Base-by-base conservation (phyloP, 2,888 invertebrate genomes). In the Hyles lineata region DNA sequence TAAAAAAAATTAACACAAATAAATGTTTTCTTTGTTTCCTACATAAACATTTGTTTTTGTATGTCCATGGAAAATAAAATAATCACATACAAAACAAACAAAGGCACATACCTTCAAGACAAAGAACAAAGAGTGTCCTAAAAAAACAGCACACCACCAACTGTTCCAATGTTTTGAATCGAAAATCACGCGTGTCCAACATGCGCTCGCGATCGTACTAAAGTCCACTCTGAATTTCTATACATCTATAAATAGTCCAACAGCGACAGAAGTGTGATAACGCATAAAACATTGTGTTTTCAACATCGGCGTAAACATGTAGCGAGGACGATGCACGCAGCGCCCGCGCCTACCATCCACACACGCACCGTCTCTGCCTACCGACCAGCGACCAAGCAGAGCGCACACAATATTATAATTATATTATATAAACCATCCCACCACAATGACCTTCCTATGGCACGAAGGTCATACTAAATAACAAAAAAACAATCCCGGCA, bases 391-490 rank as follows among this genome's bases (percentile, higher is more conserved):
- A 60, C 23, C 83, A 82, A 81, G 81, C 79, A 75, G 76, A 73
- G 63, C 23, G 23, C 21, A 15, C 43, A 67, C 63, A 9, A 4
- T 29, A 35, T 29, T 21, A 77, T 9, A 9, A 35, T 35, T 35
- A 35, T 72, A 70, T 73, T 52, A 73, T 55, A 74, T 15, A 85
- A 90, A 90, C 90, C 91, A 89, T 88, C 90, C 90, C 90, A 92
- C 89, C 88, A 78, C 79, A 83, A 80, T 91, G 93, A 93, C 93
- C 93, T 93, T 93, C 85, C 87, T 82, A 29, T 74, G 74, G 23
- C 58, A 72, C 86, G 89, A 92, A 93, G 93, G 93, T 93, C 92
- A 90, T 73, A 78, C 61, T 75, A 74, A 74, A 80, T 78, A 74
- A 77, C 72, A 80, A 80, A 80, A 76, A 77, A 76, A 76, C 50